Percentiles rank a stretch among this genome's conserved stretches.
These are phyloP conservation scores for Fragum sueziense DNA, from an alignment of 2,888 invertebrate species.

Conservation along the genomic window DNA sequence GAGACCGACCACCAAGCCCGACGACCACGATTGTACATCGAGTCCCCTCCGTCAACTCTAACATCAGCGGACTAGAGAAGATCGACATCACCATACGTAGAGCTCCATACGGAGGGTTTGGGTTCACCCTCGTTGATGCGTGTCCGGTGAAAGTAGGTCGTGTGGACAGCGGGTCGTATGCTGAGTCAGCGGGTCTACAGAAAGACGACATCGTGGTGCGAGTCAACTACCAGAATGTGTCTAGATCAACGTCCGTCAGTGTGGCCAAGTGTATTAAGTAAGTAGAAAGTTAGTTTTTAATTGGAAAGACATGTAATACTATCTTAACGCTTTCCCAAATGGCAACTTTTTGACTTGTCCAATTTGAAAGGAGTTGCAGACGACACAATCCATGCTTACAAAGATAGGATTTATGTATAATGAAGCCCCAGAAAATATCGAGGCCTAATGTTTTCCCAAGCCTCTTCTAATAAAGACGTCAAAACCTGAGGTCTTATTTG, in stretches of 20 bases:
- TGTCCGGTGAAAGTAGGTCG: conserved; percentile 77
- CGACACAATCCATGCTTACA: no score
- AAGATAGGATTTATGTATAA: no score
- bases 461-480: no score
- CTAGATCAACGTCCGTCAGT: conserved; percentile 76
- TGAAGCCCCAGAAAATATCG: no score
- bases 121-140: conserved; percentile 77
- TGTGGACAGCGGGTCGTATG: conserved; percentile 76
- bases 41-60: conserved; percentile 51
- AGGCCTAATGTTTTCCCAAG: no score
- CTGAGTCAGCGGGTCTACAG: conserved; percentile 72
- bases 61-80: conserved; percentile 41
- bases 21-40: conserved; percentile 1
- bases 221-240: conserved; percentile 79
- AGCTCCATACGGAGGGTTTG: conserved; percentile 73
- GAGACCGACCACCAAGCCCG: conserved; percentile 38
- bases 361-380: no score
- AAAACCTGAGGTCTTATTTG: no score
- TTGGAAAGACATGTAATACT: no score
- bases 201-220: conserved; percentile 75
- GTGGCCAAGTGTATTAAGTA: conserved; percentile 79
- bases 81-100: conserved; percentile 62
- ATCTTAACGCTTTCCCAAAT: no score
- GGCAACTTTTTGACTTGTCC: no score
- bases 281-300: no score